Percentiles rank a stretch among this genome's conserved stretches.
Conservation (phyloP, 2,797 vertebrate genomes). For the Hipposideros larvatus region DNA sequence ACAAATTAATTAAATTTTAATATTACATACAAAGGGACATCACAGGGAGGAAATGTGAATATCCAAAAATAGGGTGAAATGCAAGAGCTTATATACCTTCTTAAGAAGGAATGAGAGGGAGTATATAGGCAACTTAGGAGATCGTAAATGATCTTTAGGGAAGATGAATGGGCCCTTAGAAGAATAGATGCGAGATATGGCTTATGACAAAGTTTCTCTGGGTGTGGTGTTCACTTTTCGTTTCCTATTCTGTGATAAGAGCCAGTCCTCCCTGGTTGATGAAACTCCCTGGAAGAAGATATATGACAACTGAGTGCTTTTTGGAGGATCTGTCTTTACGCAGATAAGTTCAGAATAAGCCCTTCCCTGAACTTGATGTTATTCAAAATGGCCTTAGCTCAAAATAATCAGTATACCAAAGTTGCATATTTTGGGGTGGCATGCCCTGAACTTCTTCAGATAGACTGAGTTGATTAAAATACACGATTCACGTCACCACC, state of each 20-base stretch:
- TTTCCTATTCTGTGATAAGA: neutral
- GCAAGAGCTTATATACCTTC: neutral
- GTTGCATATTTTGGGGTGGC: too few species aligned
- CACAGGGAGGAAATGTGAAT: neutral
- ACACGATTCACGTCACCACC: neutral
- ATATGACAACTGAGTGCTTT: neutral
- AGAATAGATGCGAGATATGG: too few species aligned
- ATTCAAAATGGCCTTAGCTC: neutral
- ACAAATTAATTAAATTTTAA: neutral
- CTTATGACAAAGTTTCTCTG: too few species aligned
- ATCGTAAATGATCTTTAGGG: too few species aligned
- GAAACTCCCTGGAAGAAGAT: neutral
- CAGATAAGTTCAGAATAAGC: neutral
- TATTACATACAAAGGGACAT: neutral
- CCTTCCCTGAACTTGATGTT: neutral
- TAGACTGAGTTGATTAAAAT: neutral
- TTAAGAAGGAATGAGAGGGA: neutral
- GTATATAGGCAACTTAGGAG: too few species aligned
- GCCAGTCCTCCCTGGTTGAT: neutral
- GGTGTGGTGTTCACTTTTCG: neutral
- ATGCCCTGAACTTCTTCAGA: too few species aligned
- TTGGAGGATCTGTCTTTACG: neutral
- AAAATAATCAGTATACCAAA: too few species aligned
- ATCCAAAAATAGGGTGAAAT: neutral
- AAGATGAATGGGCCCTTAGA: too few species aligned